Evolutionary conservation across 30 jellyfish, hydroid and myxozoan species (phyloP), one percentile per base, ranked within the genome.

Genomic region (Cassiopea xamachana): DNA sequence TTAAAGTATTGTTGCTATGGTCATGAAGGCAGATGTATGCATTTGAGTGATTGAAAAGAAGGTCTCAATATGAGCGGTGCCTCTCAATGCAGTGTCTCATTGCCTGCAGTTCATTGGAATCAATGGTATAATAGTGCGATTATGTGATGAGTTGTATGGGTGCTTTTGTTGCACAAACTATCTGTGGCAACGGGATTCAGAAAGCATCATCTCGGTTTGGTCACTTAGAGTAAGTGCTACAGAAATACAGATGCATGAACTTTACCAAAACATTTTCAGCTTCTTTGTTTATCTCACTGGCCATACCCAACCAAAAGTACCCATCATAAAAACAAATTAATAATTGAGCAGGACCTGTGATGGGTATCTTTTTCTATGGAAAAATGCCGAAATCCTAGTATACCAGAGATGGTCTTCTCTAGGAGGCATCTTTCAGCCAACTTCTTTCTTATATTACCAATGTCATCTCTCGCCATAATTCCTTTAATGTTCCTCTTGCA

Each of bases 321-420:
- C 14, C 78, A 69, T 69, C 78, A 43, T 69, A n/a, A 69, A 69
- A 51, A 9, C 64, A 51, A 51, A 51, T 51, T 9, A 51, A 51
- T 4, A 51, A 51, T 51, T 51, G 9, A n/a, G n/a, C n/a, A 51
- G 3, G 16, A 2, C 78, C 14, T 17, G 7, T 17, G 13, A 61
- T 12, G 13, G 12, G 45, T n/a, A n/a, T n/a, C n/a, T n/a, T n/a
- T n/a, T n/a, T n/a, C 6, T 48, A 13, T 39, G 83, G 61, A 46
- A 19, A 6, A 19, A 7, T 74, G 10, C 80, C 82, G 90, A 43
- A 81, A 81, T 50, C 69, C n/a, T 2, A 60, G 60, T 61, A 86
- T 81, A 43, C 60, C 82, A 17, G 83, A 74, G 45, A 55, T 51
- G 64, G 64, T 51, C 88, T 55, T 19, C 59, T 84, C 14, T 69